Base-by-base conservation (phyloP, 2,113 vertebrate species). In the Bathybates hornii region DNA sequence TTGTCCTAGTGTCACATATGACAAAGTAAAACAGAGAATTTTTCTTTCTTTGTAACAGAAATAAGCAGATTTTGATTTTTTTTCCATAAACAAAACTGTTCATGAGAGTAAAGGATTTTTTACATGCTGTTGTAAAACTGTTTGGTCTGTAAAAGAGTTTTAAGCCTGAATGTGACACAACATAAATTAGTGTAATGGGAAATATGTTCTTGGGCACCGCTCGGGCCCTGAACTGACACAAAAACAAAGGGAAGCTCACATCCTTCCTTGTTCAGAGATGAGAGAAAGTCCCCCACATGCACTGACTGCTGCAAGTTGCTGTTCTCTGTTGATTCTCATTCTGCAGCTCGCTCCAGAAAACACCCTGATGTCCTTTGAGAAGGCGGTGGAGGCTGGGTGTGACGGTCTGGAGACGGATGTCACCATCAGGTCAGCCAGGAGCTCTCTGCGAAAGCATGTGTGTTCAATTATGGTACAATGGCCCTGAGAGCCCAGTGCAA, bases 361-460 rank as follows among this genome's bases (percentile, higher is more conserved):
- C 91, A 99, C 98, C 0, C 93, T 96, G 90, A 97, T 99, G 98
- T 95, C 98, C 2, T 99, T 98, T 94, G 95, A 96, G 95, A 98
- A 97, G 94, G 97, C 97, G 0, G 95, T 98, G 93, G 97, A 98
- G 57, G 88, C 95, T 1, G 96, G 96, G 36, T 97, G 95, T 27
- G 90, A 88, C 7, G 98, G 98, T 6, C 95, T 99, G 87, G 98
- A 99, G 95, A 97, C 97, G 2, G 98, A 99, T 8, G 94, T 99
- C 61, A 89, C 96, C 1, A 92, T 99, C 57, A 99, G 98, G 98
- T 99, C 93, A 50, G 90, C 41, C 24, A 41, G 59, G 38, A 11
- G 27, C 24, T 78, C 21, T 68, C 36, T 38, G n/a, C 1, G 3
- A 54, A 81, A 81, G 36, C 12, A 59, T 27, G 13, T 21, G 9